These are phyloP conservation scores for Bucorvus abyssinicus DNA, from an alignment of 2,797 vertebrate genomes.

Conservation along the genomic window DNA sequence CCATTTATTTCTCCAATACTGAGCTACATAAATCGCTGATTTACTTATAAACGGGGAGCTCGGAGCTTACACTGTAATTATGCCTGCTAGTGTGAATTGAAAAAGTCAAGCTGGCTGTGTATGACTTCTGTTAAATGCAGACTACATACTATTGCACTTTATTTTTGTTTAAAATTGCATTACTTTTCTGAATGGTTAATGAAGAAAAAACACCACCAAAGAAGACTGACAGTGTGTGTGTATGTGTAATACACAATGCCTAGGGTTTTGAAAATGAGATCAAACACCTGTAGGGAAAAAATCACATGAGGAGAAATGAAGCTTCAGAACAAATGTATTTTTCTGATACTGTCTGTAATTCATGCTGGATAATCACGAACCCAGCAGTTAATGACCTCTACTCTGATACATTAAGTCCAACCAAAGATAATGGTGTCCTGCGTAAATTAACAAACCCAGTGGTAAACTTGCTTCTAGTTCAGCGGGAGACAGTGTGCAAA, in stretches of 20 bases:
- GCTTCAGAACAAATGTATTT: slow-evolving; percentile 73
- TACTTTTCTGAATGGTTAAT: slow-evolving; percentile 34
- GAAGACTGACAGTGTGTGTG: neutral
- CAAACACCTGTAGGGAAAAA: slow-evolving; percentile 64
- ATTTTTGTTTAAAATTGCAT: slow-evolving; percentile 55
- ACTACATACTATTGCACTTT: slow-evolving; percentile 8
- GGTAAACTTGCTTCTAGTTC: slow-evolving; percentile 95
- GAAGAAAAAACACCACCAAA: neutral
- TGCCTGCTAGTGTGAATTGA: slow-evolving; percentile 29
- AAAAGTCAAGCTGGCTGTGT: slow-evolving; percentile 34
- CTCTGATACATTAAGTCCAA: slow-evolving; percentile 84
- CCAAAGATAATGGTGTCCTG: slow-evolving; percentile 91
- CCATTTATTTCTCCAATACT: slow-evolving; percentile 12
- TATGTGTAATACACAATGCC: neutral
- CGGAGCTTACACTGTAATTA: slow-evolving; percentile 38
- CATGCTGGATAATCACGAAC: slow-evolving; percentile 78
- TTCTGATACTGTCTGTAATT: slow-evolving; percentile 77
- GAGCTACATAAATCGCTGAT: neutral
- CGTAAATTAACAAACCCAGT: slow-evolving; percentile 98
- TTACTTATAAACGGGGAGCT: neutral
- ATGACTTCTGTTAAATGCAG: slow-evolving; percentile 1
- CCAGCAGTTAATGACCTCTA: slow-evolving; percentile 88
- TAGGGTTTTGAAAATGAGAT: slow-evolving; percentile 67
- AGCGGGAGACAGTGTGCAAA: slow-evolving; percentile 92
- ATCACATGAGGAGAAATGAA: slow-evolving; percentile 63